These are phyloP conservation scores for Cheumatopsyche charites DNA, from an alignment of 1,140 invertebrate species.

Conservation along the genomic window DNA sequence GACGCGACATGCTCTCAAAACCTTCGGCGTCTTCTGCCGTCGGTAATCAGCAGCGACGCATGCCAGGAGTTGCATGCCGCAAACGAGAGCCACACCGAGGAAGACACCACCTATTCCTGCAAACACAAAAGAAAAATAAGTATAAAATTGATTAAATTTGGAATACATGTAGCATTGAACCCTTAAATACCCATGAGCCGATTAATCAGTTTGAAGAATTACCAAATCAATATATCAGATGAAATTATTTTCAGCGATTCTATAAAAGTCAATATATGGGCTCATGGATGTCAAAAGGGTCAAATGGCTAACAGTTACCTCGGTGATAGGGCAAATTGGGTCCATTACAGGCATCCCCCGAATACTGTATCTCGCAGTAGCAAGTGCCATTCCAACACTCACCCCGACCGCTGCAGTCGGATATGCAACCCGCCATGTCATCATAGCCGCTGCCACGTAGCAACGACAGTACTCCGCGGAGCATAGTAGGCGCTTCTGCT, in stretches of 20 bases:
- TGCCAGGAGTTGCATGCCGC: slow-evolving; percentile 84
- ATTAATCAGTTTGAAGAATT: background rate
- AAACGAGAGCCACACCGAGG: slow-evolving; percentile 83
- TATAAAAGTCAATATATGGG: no score
- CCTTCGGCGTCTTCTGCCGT: slow-evolving; percentile 79
- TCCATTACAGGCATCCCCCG: slow-evolving; percentile 67
- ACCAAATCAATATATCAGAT: background rate
- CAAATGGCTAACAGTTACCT: no score
- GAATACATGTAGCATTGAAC: no score
- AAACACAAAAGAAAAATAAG: slow-evolving; percentile 62
- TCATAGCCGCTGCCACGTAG: slow-evolving; percentile 54
- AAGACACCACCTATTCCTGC: slow-evolving; percentile 80
- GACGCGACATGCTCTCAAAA: slow-evolving; percentile 80
- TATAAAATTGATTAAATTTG: no score
- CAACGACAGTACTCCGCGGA: slow-evolving; percentile 55
- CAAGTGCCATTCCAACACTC: slow-evolving; percentile 91
- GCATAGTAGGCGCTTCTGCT: slow-evolving; percentile 50
- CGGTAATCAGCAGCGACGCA: slow-evolving; percentile 83
- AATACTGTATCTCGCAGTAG: slow-evolving; percentile 81
- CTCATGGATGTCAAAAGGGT: no score
- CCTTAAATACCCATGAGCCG: no score
- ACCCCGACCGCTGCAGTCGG: slow-evolving; percentile 85
- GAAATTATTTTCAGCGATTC: background rate
- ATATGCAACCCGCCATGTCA: slow-evolving; percentile 54
- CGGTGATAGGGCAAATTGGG: slow-evolving; percentile 69